Evolutionary conservation across 2,888 invertebrate species (phyloP), one percentile per base, ranked within the genome.

Genomic region (Bombyx huttoni): DNA sequence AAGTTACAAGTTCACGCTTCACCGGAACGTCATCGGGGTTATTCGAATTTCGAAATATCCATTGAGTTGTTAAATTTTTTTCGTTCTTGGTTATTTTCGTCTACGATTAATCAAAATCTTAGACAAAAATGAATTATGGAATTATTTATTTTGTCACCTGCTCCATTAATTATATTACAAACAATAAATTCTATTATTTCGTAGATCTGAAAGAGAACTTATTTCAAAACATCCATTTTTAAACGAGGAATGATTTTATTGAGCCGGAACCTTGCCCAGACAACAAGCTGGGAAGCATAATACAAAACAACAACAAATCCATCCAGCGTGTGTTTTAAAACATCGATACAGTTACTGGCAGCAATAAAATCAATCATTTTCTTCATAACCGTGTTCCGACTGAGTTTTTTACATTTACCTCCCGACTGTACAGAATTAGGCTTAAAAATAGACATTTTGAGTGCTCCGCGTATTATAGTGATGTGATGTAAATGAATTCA

Each of bases 331-430:
- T 76, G 77, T 77, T 78, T 78, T 74, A 71, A 77, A 84, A 77
- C 79, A 73, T 71, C 77, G 73, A 78, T 75, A 73, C 75, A 63
- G 74, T 73, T 70, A 70, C 73, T 67, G 63, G 62, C 56, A 58
- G 80, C 72, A 77, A 84, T 87, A 87, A 86, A 85, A 87, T 86
- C 86, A 85, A 87, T 87, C 87, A 86, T 79, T 75, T 78, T 69
- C 68, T 69, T 62, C 73, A 71, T 78, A 78, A 78, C 77, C 70
- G 68, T 68, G 68, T 62, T 60, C 63, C 61, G 64, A 73, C 76
- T 79, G 78, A 81, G 75, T 73, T 82, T 84, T 83, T 85, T 83
- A 83, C 77, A 81, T 81, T 81, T 75, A 71, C 74, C 66, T 64
- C 63, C 56, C 53, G 56, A 61, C 58, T 56, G 55, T 57, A 61